Conservation (phyloP, 2,888 invertebrate genomes). For the Megamerina dolium region DNA sequence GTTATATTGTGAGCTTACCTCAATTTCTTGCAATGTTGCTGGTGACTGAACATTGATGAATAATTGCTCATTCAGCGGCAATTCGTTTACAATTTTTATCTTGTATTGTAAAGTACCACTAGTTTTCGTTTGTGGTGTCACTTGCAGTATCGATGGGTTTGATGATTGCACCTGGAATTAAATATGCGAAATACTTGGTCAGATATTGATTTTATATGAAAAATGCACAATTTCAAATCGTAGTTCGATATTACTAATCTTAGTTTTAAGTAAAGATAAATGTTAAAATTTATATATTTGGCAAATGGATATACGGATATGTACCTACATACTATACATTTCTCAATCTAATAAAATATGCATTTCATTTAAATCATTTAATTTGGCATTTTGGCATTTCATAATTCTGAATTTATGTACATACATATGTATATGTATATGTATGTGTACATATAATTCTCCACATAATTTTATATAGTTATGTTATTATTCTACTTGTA, state of each 20-base stretch:
- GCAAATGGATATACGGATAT: too few relatives aligned
- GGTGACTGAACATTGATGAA: constrained; percentile 44
- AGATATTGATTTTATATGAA: neutral
- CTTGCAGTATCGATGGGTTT: constrained; percentile 37
- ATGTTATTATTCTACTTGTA: too few relatives aligned
- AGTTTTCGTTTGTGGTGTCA: constrained; percentile 38
- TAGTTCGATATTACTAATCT: too few relatives aligned
- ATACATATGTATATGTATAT: neutral
- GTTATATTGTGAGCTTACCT: constrained; percentile 34
- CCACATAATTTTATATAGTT: too few relatives aligned
- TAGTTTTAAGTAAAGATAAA: too few relatives aligned
- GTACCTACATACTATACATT: too few relatives aligned
- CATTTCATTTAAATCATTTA: too few relatives aligned
- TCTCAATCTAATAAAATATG: too few relatives aligned
- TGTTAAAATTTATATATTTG: too few relatives aligned
- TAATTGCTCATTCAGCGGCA: constrained; percentile 39
- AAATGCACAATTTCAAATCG: neutral
- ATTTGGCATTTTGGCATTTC: too few relatives aligned
- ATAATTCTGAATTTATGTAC: neutral
- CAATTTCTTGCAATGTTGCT: constrained; percentile 44
- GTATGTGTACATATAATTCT: neutral
- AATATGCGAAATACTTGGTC: neutral
- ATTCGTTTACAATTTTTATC: constrained; percentile 34
- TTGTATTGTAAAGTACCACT: constrained; percentile 44
- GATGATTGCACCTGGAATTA: constrained; percentile 43